Conservation (phyloP, 2,888 invertebrate species). For the Eupeodes luniger region DNA sequence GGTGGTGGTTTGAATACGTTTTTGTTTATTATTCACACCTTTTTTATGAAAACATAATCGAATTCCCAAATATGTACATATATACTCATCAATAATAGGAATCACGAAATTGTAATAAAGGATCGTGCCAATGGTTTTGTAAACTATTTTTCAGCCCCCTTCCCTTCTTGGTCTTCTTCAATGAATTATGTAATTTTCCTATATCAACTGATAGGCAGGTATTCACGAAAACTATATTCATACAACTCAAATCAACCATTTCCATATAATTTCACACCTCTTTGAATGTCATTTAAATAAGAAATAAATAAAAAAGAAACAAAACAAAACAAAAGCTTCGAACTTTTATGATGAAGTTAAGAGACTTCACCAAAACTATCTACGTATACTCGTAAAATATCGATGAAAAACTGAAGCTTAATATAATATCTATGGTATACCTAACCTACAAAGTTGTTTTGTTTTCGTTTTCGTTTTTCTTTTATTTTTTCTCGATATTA, state of each 20-base stretch:
- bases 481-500: conserved; percentile 26
- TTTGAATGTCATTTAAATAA: conserved; percentile 13
- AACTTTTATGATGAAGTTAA: conserved; percentile 28
- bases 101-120: conserved; percentile 1
- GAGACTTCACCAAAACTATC: conserved; percentile 13
- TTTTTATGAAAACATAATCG: not conserved
- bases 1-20: too few species aligned
- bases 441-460: not conserved
- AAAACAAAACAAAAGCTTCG: conserved; percentile 12
- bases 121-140: not conserved
- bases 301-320: not conserved
- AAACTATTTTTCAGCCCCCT: not conserved
- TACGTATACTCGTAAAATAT: not conserved
- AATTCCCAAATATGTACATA: not conserved
- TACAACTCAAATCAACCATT: conserved; percentile 11
- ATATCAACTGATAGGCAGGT: not conserved
- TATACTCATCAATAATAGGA: not conserved
- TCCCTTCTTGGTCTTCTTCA: not conserved
- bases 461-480: not conserved
- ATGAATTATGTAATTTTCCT: not conserved
- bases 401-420: conserved; percentile 30
- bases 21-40: not conserved
- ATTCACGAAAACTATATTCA: not conserved
- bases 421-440: not conserved
- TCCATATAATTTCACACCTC: conserved; percentile 40